Base-by-base conservation (phyloP, 1,140 invertebrate species). In the Drosophila navojoa region DNA sequence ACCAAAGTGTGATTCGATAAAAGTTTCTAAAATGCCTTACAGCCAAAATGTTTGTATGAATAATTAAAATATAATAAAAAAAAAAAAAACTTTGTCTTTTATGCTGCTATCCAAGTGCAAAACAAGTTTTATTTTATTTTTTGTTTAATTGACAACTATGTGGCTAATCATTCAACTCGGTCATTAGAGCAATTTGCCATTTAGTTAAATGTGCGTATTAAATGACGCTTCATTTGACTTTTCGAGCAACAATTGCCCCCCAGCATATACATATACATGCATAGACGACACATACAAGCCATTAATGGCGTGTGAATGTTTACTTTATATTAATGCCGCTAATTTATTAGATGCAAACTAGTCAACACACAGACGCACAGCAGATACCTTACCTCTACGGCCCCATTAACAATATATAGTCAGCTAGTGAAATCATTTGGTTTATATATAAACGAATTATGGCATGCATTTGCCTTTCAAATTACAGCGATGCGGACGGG, bases 391-490 rank as follows among this genome's bases (percentile, higher is more conserved):
- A 42, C 49, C 35, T 10, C 29, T 16, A 15, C 42, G n/a, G 13
- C 16, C 42, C 5, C 42, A 11, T 50, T 40, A 59, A 53, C 13
- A 29, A n/a, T 52, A 64, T 64, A 57, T 22, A n/a, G n/a, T 29
- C 59, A 64, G 7, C 50, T 74, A 81, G 77, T 87, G 79, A 87
- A 82, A 89, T 89, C 82, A 87, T 66, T 87, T 71, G 69, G 60
- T 87, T 76, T 87, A 86, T 82, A 87, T 86, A 73, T 86, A 86
- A 77, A 87, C 82, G 67, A 87, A 87, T 86, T 87, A 86, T 86
- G 82, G 69, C 82, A 86, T 82, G 53, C 62, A 73, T 77, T 68
- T 77, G 63, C 55, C 60, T 53, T 70, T 45, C 49, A 55, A 54
- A 47, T 50, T 58, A 71, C 32, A 15, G 5, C 35, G 35, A 58